These are phyloP conservation scores for Drosophila parabipectinata DNA, from an alignment of 1,140 invertebrate genomes.

Conservation along the genomic window DNA sequence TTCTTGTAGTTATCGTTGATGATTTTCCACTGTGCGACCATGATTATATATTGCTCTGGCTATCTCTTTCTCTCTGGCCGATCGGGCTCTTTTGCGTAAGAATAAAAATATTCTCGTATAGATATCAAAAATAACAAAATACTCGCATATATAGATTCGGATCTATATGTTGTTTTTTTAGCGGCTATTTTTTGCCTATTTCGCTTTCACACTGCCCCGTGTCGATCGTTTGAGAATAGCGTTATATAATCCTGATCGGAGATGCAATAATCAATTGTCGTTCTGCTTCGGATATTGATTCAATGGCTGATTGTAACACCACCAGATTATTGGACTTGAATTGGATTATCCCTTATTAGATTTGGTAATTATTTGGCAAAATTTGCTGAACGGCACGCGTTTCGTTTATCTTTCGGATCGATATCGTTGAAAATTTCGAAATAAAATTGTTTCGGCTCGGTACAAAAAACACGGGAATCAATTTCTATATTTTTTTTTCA, in stretches of 20 bases:
- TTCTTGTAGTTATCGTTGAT: constrained; percentile 82
- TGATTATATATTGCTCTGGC: constrained; percentile 39
- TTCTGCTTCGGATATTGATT: constrained; percentile 13
- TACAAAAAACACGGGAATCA: constrained; percentile 8
- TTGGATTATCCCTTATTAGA: constrained; percentile 12
- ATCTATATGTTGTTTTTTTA: constrained; percentile 46
- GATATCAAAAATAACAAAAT: constrained; percentile 62
- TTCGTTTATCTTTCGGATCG: constrained; percentile 52
- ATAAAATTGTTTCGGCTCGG: constrained; percentile 34
- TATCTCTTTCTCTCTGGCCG: constrained; percentile 57
- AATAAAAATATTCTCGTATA: constrained; percentile 68
- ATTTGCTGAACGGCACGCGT: constrained; percentile 41
- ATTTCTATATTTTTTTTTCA: constrained; percentile 5
- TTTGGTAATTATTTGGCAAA: constrained; percentile 8
- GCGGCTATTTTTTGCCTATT: constrained; percentile 51
- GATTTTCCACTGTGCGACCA: constrained; percentile 79
- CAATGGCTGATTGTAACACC: constrained; percentile 45
- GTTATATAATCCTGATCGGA: constrained; percentile 45
- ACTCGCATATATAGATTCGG: constrained; percentile 25
- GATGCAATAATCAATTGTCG: constrained; percentile 54
- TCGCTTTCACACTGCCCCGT: constrained; percentile 18
- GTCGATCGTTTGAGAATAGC: constrained; percentile 4
- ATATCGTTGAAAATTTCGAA: constrained; percentile 42
- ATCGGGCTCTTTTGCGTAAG: constrained; percentile 53
- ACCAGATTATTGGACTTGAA: constrained; percentile 14